Conservation (phyloP, 2,113 vertebrate species). For the Oxyruncus cristatus region DNA sequence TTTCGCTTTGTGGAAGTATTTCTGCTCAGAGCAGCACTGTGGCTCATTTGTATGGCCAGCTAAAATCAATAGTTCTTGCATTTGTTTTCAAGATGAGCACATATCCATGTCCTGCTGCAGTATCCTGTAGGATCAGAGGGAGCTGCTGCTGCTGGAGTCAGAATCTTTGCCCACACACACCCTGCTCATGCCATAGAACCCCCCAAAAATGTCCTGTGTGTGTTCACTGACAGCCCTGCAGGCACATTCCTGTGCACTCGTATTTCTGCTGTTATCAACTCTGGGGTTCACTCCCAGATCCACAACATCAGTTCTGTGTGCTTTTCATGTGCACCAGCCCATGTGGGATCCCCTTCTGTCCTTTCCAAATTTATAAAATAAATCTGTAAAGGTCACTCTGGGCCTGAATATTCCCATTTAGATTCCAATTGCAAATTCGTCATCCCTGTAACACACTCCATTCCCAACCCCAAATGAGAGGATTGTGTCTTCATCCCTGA, state of each 20-base stretch:
- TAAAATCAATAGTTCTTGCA: background rate
- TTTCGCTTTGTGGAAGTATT: background rate
- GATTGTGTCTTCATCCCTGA: background rate
- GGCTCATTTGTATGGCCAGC: background rate
- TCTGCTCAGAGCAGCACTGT: background rate
- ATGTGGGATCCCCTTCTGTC: background rate
- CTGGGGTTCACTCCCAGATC: background rate
- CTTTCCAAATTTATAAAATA: background rate
- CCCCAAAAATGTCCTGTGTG: accelerated
- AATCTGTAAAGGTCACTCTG: background rate
- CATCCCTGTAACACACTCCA: background rate
- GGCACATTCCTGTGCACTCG: background rate
- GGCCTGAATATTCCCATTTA: background rate
- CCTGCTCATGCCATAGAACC: accelerated
- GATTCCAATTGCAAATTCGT: background rate
- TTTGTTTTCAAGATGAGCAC: background rate
- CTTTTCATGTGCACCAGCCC: background rate
- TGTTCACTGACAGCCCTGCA: background rate
- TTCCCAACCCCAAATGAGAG: background rate
- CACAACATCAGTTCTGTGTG: background rate
- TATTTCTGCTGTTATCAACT: background rate
- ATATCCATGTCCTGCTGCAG: background rate
- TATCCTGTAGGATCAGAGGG: background rate
- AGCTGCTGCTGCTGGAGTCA: background rate
- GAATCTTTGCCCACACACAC: background rate